Evolutionary conservation across 2,797 vertebrate species (phyloP).

Genomic region (Pyrocephalus nanus): DNA sequence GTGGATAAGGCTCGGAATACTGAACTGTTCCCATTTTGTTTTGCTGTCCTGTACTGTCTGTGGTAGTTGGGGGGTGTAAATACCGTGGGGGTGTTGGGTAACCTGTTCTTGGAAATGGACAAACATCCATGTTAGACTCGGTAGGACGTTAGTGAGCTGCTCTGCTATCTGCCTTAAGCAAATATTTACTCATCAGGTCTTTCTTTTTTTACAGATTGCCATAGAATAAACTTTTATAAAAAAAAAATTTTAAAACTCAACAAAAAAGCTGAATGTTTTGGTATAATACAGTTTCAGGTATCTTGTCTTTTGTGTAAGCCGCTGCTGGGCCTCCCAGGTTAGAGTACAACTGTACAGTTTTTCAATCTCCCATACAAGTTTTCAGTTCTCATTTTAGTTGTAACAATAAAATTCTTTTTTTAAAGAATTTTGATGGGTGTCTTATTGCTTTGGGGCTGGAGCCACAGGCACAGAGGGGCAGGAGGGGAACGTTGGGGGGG

Average conservation of each 20-base stretch:
- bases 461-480: fast-evolving
- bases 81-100: slow-evolving; percentile 72
- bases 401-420: slow-evolving; percentile 80
- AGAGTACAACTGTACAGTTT: slow-evolving; percentile 75
- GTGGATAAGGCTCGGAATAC: slow-evolving; percentile 36
- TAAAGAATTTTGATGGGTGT: slow-evolving; percentile 64
- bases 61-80: slow-evolving; percentile 73
- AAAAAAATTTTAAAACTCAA: slow-evolving; percentile 50
- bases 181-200: slow-evolving; percentile 76
- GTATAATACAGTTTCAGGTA: slow-evolving; percentile 75
- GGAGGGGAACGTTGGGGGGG: fast-evolving
- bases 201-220: slow-evolving; percentile 79
- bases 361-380: slow-evolving; percentile 72
- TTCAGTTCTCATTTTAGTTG: slow-evolving; percentile 80
- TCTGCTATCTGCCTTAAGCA: slow-evolving; percentile 83
- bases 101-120: slow-evolving; percentile 67
- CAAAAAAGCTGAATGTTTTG: slow-evolving; percentile 71
- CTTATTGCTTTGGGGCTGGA: not conserved
- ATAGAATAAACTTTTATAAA: slow-evolving; percentile 73
- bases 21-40: slow-evolving; percentile 58
- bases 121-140: slow-evolving; percentile 66
- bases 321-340: slow-evolving; percentile 73
- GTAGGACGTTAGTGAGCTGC: slow-evolving; percentile 77
- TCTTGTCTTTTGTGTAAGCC: slow-evolving; percentile 74
- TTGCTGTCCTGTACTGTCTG: slow-evolving; percentile 67